Conservation (phyloP, 2,888 invertebrate genomes). For the Brachyptera risi region DNA sequence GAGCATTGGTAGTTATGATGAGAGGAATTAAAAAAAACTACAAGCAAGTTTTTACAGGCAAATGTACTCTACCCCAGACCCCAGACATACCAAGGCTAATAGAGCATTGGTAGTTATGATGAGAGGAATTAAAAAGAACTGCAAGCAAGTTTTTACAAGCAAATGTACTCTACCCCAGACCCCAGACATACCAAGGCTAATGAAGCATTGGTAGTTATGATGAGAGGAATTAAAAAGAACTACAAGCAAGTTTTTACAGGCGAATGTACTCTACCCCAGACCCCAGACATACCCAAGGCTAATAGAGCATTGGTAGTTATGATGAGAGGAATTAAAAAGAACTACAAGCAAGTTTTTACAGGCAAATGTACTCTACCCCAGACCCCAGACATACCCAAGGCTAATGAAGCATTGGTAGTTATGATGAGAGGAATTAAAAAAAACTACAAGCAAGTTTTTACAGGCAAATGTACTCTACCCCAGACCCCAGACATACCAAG, state of each 20-base stretch:
- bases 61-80: too few species aligned
- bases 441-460: constrained; percentile 17
- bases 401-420: not conserved
- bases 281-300: too few species aligned
- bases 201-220: constrained; percentile 7
- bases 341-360: constrained; percentile 16
- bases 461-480: too few species aligned
- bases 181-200: too few species aligned
- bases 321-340: constrained; percentile 17
- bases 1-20: constrained; percentile 10
- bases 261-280: too few species aligned
- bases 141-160: constrained; percentile 13
- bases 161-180: too few species aligned
- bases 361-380: too few species aligned
- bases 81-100: too few species aligned
- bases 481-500: too few species aligned
- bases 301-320: constrained; percentile 4
- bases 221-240: constrained; percentile 17
- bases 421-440: constrained; percentile 19
- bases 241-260: constrained; percentile 16
- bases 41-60: constrained; percentile 16
- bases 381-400: too few species aligned
- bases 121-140: constrained; percentile 17
- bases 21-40: constrained; percentile 18
- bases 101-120: constrained; percentile 11